phyloP scores from a whole-genome alignment of 2,113 vertebrate genomes.

The Cnemophilus loriae region DNA sequence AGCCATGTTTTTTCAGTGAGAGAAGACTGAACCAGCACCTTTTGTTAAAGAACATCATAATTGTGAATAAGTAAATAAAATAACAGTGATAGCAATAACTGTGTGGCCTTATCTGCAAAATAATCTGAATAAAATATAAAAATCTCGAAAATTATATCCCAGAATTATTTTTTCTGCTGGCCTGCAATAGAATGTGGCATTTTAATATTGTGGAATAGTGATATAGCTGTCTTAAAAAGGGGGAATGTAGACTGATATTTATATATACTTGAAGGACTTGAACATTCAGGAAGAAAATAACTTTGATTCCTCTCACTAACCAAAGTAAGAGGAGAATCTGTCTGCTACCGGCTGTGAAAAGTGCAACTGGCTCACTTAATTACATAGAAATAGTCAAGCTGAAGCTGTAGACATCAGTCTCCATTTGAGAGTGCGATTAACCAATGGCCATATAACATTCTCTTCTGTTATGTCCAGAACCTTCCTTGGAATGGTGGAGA shows the following conservation, averaged over 20 bases:
- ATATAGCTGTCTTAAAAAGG: not conserved
- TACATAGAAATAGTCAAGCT: not conserved
- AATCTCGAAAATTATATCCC: not conserved
- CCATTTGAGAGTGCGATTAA: not conserved
- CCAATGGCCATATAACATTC: not conserved
- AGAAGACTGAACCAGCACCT: not conserved
- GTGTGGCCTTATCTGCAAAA: not conserved
- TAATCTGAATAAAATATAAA: not conserved
- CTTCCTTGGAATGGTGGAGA: not conserved
- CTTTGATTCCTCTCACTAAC: not conserved
- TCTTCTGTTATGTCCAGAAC: not conserved
- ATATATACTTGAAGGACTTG: not conserved
- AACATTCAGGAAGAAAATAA: not conserved
- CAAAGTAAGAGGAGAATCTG: not conserved
- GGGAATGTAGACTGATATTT: not conserved
- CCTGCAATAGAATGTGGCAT: not conserved
- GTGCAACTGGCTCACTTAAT: not conserved
- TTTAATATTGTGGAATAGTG: not conserved
- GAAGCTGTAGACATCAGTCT: not conserved
- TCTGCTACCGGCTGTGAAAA: not conserved
- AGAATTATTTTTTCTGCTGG: not conserved
- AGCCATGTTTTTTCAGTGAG: not conserved
- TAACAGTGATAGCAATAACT: not conserved
- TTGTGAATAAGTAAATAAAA: not conserved
- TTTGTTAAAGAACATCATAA: not conserved